A percentile compares a stretch with the other conserved stretches of the same genome.
Evolutionary conservation across 2,888 invertebrate species (phyloP).

Genomic region (Blera fallax): DNA sequence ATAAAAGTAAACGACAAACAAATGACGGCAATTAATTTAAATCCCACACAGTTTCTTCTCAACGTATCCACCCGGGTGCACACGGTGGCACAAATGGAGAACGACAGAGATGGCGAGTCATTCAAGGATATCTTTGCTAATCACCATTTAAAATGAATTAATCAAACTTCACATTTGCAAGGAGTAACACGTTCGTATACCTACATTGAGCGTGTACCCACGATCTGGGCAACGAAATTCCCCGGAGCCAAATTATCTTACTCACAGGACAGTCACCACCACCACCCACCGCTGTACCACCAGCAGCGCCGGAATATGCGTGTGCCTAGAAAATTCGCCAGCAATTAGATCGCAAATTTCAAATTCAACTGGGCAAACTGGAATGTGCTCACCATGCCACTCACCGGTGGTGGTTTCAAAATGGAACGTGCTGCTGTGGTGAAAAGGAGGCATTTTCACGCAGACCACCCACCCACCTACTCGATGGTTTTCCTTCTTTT

Average conservation of each 20-base stretch:
- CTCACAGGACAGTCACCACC: neutral
- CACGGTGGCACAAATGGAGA: neutral
- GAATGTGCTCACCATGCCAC: constrained; percentile 4
- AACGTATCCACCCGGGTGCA: neutral
- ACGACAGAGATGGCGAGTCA: neutral
- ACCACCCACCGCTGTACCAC: too few relatives aligned
- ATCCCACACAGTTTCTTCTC: neutral
- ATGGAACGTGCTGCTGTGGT: neutral
- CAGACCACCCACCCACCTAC: too few relatives aligned
- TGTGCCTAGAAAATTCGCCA: constrained; percentile 46
- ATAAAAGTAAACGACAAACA: constrained; percentile 21
- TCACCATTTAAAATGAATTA: constrained; percentile 38
- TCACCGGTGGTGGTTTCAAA: constrained; percentile 33
- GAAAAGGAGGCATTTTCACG: neutral
- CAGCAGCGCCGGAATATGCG: constrained; percentile 12
- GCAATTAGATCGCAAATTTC: constrained; percentile 58
- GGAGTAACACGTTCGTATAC: constrained; percentile 11
- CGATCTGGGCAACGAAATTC: neutral
- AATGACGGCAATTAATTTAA: constrained; percentile 32
- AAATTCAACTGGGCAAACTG: constrained; percentile 41
- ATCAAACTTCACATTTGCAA: constrained; percentile 21
- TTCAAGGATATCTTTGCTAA: constrained; percentile 9
- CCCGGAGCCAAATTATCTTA: neutral
- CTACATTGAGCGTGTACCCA: neutral
- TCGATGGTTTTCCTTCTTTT: neutral